Evolutionary conservation across 2,113 vertebrate species (phyloP).

Genomic region (Dasyprocta punctata): DNA sequence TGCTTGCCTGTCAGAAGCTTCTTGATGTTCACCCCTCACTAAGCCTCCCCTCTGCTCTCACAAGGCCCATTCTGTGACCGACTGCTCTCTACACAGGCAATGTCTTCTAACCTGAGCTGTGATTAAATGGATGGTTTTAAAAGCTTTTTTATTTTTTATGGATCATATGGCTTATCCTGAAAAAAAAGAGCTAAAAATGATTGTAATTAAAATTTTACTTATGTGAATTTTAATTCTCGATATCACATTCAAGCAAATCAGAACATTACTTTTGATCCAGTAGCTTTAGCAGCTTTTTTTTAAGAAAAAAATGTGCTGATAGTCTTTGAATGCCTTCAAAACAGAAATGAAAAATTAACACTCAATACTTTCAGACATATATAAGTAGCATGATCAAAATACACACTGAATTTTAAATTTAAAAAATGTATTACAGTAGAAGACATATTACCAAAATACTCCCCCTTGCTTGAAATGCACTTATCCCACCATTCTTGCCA

Average conservation of each 20-base stretch:
- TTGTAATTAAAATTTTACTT: conserved; percentile 13
- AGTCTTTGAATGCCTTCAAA: conserved; percentile 16
- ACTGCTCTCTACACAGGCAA: background rate
- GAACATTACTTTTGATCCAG: conserved; percentile 31
- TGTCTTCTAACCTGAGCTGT: conserved; percentile 16
- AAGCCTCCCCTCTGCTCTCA: background rate
- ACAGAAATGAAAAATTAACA: conserved; percentile 33
- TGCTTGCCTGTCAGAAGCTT: conserved; percentile 33
- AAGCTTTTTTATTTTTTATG: background rate
- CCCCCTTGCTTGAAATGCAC: background rate
- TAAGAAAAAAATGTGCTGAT: background rate
- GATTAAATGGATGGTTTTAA: conserved; percentile 7
- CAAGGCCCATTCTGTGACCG: background rate
- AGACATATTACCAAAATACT: background rate
- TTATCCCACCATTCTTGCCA: background rate
- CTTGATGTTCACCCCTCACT: conserved; percentile 9
- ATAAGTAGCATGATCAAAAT: background rate
- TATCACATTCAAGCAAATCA: background rate
- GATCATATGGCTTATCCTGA: background rate
- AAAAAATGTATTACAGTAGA: background rate
- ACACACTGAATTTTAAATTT: background rate
- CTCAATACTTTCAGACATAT: background rate
- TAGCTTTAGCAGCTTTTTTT: background rate
- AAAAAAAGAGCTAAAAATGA: conserved; percentile 30
- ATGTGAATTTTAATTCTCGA: conserved; percentile 19